A percentile compares a stretch with the other conserved stretches of the same genome.
These are phyloP conservation scores for Bothrops jararaca DNA, from an alignment of 2,113 vertebrate species.

Conservation along the genomic window DNA sequence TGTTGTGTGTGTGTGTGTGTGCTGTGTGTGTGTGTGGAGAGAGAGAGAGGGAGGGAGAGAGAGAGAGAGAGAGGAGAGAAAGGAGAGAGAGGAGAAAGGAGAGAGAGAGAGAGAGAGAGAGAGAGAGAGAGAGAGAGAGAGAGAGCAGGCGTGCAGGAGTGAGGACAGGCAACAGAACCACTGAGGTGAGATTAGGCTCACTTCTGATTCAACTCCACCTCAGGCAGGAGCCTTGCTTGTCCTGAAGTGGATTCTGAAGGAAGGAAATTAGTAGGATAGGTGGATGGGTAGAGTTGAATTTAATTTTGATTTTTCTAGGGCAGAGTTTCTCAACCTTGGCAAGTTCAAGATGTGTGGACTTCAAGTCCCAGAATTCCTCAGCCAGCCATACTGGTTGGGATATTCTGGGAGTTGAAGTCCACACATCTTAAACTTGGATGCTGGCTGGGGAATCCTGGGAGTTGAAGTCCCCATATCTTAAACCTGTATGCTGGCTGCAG, in stretches of 20 bases:
- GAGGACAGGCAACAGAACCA: too few relatives aligned
- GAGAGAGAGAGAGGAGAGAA: too few relatives aligned
- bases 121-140: background rate
- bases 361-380: background rate
- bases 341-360: background rate
- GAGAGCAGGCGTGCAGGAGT: background rate
- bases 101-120: background rate
- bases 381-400: background rate
- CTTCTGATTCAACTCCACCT: background rate
- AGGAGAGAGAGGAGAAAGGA: too few relatives aligned
- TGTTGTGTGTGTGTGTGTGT: too few relatives aligned
- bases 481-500: too few relatives aligned
- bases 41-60: too few relatives aligned
- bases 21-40: too few relatives aligned
- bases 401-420: too few relatives aligned
- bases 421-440: too few relatives aligned
- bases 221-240: background rate
- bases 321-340: background rate
- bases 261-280: background rate
- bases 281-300: background rate
- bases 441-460: too few relatives aligned
- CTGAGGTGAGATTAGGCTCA: background rate
- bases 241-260: background rate
- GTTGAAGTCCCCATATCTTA: too few relatives aligned
- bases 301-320: background rate